phyloP scores from a whole-genome alignment of 2,888 invertebrate species.

The Hyalella azteca region DNA sequence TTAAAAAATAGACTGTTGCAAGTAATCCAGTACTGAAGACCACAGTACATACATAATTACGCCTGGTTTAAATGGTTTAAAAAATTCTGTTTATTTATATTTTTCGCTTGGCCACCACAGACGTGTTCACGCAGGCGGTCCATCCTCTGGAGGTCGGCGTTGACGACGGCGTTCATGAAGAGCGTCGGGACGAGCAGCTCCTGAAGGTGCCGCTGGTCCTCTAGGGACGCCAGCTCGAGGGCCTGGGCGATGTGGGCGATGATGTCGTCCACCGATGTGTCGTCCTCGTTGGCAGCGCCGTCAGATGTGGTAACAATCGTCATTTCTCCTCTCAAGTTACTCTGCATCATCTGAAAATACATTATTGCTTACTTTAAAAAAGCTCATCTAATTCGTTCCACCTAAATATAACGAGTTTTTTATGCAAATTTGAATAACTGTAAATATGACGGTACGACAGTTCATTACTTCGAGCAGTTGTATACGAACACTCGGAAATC shows the following conservation, averaged over 20 bases:
- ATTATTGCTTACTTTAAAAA: too few relatives aligned
- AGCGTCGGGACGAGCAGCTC: conserved; percentile 75
- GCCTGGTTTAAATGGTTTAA: too few relatives aligned
- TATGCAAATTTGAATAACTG: too few relatives aligned
- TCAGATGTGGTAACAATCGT: conserved; percentile 64
- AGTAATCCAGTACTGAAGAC: too few relatives aligned
- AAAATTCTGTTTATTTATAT: too few relatives aligned
- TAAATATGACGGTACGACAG: too few relatives aligned
- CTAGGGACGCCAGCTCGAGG: conserved; percentile 65
- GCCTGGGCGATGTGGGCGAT: conserved; percentile 70
- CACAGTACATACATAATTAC: too few relatives aligned
- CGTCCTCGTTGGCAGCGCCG: conserved; percentile 50
- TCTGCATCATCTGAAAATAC: conserved; percentile 76
- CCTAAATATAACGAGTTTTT: too few relatives aligned
- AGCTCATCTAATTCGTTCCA: too few relatives aligned
- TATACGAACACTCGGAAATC: too few relatives aligned
- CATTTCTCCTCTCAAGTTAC: conserved; percentile 81
- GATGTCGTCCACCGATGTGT: conserved; percentile 66
- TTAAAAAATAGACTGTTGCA: too few relatives aligned
- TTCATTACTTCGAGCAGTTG: too few relatives aligned
- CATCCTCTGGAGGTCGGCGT: conserved; percentile 61
- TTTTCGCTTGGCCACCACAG: conserved; percentile 3
- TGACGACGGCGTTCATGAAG: conserved; percentile 71
- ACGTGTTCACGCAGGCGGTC: conserved; percentile 60
- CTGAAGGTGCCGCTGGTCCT: conserved; percentile 20